phyloP scores from a whole-genome alignment of 2,888 invertebrate genomes.

The Rutpela maculata region DNA sequence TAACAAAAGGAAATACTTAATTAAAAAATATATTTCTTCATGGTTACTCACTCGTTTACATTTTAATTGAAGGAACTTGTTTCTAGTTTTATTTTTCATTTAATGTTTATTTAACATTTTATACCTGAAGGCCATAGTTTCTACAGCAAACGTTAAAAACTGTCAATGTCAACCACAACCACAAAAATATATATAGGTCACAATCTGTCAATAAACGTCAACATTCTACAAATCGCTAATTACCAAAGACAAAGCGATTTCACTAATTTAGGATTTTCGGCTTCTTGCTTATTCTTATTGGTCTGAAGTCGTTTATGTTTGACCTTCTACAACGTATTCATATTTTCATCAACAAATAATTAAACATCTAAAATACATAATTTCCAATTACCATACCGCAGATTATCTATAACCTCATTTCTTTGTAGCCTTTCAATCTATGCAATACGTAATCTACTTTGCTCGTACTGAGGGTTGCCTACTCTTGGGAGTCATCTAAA shows the following conservation, averaged over 20 bases:
- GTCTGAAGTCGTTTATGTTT: neutral
- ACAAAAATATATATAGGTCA: constrained; percentile 33
- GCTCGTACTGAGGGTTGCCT: too few relatives aligned
- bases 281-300: too few relatives aligned
- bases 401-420: too few relatives aligned
- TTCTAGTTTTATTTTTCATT: neutral
- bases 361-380: too few relatives aligned
- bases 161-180: constrained; percentile 33
- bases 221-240: neutral
- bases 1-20: constrained; percentile 22
- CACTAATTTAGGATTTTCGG: too few relatives aligned
- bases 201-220: constrained; percentile 7
- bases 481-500: too few relatives aligned
- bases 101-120: constrained; percentile 10
- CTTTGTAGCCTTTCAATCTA: too few relatives aligned
- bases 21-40: constrained; percentile 12
- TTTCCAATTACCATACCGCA: too few relatives aligned
- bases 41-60: constrained; percentile 9
- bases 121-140: constrained; percentile 34
- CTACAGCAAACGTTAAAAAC: neutral
- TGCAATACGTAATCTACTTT: too few relatives aligned
- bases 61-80: constrained; percentile 3
- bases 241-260: neutral
- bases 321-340: neutral
- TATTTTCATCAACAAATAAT: too few relatives aligned